Evolutionary conservation across 2,888 invertebrate species (phyloP), one percentile per base, ranked within the genome.

Genomic region (Polylopha cassiicola): DNA sequence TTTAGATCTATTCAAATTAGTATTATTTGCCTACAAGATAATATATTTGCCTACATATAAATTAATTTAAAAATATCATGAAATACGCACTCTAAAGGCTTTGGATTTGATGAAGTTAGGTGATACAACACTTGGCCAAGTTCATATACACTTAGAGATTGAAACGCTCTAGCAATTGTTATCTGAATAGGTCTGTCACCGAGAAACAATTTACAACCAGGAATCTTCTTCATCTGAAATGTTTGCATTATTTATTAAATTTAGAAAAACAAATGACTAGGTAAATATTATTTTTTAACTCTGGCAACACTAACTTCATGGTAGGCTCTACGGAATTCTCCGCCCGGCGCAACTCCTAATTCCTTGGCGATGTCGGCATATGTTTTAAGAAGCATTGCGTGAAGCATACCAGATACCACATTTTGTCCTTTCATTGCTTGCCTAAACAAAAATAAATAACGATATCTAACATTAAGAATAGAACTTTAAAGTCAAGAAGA

Each of bases 321-420:
- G 51, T 84, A 85, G 4, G 85, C 85, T 58, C 84, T 65, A 30
- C 85, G 64, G 46, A 85, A 85, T 50, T 85, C 85, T 11, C 85
- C 85, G 1, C 85, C 85, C 1, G 85, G 85, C 3, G 85, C 85
- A 1, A 85, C 85, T 1, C 81, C 85, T 27, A 85, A 53, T 54
- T 85, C 85, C 50, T 74, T 82, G 0, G 85, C 80, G 20, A 85
- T 78, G 43, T 85, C 85, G 13, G 85, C 85, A 33, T 85, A 85
- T 0, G 85, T 81, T 51, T 85, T 85, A 21, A 84, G 56, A 16
- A 85, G 55, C 82, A 85, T 84, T 3, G 81, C 81, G 41, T 85
- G 85, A 24, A 85, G 53, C 77, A 84, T 77, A 2, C 85, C 85
- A 18, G 84, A 78, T 4, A 73, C 78, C 31, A 84, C 66, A 22